A percentile compares a stretch with the other conserved stretches of the same genome.
Conservation (phyloP, 2,888 invertebrate species). For the Sesia bembeciformis region DNA sequence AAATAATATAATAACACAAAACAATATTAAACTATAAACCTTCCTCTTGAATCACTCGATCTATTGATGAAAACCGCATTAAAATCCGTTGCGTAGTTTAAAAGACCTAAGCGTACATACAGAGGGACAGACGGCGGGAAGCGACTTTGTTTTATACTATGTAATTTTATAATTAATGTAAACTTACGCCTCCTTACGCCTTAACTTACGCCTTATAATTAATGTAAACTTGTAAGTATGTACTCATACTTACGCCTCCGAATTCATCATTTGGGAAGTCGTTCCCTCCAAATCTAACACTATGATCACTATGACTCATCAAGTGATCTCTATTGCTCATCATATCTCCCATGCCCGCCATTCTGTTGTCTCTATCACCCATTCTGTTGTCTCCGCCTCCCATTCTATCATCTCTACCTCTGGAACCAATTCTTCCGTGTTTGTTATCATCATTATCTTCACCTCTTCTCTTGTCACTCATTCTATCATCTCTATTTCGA, state of each 20-base stretch:
- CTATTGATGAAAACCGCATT: too few species aligned
- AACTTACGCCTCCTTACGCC: too few species aligned
- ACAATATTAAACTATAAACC: too few species aligned
- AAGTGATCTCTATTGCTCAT: slow-evolving; percentile 5
- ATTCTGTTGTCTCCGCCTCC: slow-evolving; percentile 16
- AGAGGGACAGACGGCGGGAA: too few species aligned
- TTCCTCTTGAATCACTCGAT: too few species aligned
- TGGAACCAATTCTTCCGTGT: slow-evolving; percentile 2
- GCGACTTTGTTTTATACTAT: too few species aligned
- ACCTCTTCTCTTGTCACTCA: slow-evolving; percentile 15
- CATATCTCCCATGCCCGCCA: slow-evolving; percentile 16
- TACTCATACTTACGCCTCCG: slow-evolving; percentile 38
- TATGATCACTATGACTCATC: slow-evolving; percentile 16
- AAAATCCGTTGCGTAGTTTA: too few species aligned
- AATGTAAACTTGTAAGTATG: too few species aligned
- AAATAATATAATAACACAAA: too few species aligned
- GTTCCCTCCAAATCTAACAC: slow-evolving; percentile 11
- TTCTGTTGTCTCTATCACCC: slow-evolving; percentile 19
- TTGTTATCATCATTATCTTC: slow-evolving; percentile 4
- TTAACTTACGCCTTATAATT: too few species aligned
- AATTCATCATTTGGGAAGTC: slow-evolving; percentile 29
- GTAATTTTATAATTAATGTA: too few species aligned
- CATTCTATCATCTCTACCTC: slow-evolving; percentile 10
- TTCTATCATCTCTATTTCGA: slow-evolving; percentile 10
- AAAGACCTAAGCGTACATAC: too few species aligned